Evolutionary conservation across 2,888 invertebrate genomes (phyloP).

Genomic region (Hyposoter dolosus): DNA sequence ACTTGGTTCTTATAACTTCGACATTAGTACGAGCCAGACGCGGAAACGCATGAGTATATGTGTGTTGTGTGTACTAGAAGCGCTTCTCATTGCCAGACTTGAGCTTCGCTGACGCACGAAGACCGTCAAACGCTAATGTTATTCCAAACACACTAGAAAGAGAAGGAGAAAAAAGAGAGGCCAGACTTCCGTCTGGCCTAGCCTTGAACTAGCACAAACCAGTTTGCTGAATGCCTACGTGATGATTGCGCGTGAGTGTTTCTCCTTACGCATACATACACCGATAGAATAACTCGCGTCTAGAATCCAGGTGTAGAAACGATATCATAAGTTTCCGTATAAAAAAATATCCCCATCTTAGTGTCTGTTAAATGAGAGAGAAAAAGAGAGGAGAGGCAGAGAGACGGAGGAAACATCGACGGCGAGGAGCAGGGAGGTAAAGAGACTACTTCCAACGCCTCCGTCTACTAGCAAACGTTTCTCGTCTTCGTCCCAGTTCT

Average conservation of each 20-base stretch:
- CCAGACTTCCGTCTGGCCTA: slow-evolving; percentile 82
- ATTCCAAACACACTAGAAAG: slow-evolving; percentile 80
- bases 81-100: slow-evolving; percentile 50
- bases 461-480: slow-evolving; percentile 33
- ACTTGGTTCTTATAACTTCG: slow-evolving; percentile 29
- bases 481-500: slow-evolving; percentile 36
- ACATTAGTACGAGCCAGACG: slow-evolving; percentile 39
- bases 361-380: background rate
- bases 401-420: background rate
- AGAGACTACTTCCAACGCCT: slow-evolving; percentile 29
- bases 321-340: slow-evolving; percentile 18
- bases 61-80: slow-evolving; percentile 3
- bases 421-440: background rate
- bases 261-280: background rate
- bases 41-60: background rate
- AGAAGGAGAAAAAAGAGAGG: slow-evolving; percentile 3
- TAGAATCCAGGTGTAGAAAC: slow-evolving; percentile 26
- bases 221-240: slow-evolving; percentile 61
- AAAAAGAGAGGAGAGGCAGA: background rate
- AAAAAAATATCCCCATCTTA: background rate
- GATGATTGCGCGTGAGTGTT: background rate
- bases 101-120: slow-evolving; percentile 47
- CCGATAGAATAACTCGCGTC: slow-evolving; percentile 11
- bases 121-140: slow-evolving; percentile 73
- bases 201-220: slow-evolving; percentile 81